Evolutionary conservation across 2,797 vertebrate genomes (phyloP), one percentile per base, ranked within the genome.

Genomic region (Labroides dimidiatus): DNA sequence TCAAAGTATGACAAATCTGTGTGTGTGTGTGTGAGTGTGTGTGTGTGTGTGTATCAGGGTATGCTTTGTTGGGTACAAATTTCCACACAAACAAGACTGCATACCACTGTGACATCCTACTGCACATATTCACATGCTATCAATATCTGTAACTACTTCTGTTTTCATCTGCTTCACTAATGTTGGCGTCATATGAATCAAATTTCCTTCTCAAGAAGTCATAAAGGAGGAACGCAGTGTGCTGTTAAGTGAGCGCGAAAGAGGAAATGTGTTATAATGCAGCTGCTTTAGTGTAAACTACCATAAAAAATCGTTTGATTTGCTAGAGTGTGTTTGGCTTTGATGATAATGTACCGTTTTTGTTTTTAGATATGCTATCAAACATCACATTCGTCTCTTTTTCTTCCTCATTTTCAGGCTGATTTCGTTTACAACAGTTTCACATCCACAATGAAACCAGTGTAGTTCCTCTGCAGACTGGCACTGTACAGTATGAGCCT

Each of bases 401-500:
- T 33, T 52, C 7, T 12, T 33, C 10, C 2, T 41, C 17, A 33
- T 17, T 6, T 2, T 10, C 58, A 23, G 1, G 3, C 15, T 43
- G 33, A 27, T 21, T 19, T 24, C 27, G 36, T 27, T 14, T 8
- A 44, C 27, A 44, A 14, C 3, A 70, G 71, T 89, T 87, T 87
- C 85, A 88, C 71, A 77, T 87, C 82, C 76, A 52, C 83, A 67
- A 45, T 74, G 51, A 82, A 75, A 76, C 37, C 10, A 7, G 51
- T 27, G 55, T 57, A 60, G 17, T 85, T 86, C 78, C 79, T 75
- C 68, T 50, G 19, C 4, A 39, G 42, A 41, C 36, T 23, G 23
- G 16, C 42, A 64, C 15, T 20, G 47, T 27, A 21, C 11, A 24
- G 20, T 27, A 6, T 19, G 55, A 63, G 24, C 41, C 30, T 15